A percentile compares a stretch with the other conserved stretches of the same genome.
Evolutionary conservation across 2,888 invertebrate genomes (phyloP).

Genomic region (Carterocephalus palaemon): DNA sequence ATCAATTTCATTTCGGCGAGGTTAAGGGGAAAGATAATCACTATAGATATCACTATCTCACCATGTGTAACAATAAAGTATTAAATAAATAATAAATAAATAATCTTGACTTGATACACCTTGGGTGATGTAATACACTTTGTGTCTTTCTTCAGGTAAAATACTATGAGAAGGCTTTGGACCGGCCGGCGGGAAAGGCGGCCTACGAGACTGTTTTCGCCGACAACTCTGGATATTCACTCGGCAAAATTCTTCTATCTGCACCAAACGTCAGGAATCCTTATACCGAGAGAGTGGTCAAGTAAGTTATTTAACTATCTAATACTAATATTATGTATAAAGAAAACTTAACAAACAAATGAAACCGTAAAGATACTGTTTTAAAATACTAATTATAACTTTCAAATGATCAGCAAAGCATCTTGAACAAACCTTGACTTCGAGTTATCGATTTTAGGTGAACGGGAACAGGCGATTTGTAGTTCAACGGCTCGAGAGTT

Average conservation of each 20-base stretch:
- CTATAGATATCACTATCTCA: too few species aligned
- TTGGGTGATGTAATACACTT: too few species aligned
- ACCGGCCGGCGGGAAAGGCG: conserved; percentile 87
- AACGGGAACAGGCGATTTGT: too few species aligned
- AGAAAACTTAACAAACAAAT: neutral
- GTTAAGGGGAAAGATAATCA: too few species aligned
- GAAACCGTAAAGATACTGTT: neutral
- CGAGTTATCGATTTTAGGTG: too few species aligned
- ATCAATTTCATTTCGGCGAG: neutral
- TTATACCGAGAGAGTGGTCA: conserved; percentile 88
- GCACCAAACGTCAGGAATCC: conserved; percentile 87
- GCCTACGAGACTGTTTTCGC: conserved; percentile 91
- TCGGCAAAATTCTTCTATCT: conserved; percentile 88
- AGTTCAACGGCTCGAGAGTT: too few species aligned
- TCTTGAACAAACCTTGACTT: too few species aligned
- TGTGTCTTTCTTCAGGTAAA: conserved; percentile 80
- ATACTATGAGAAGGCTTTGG: conserved; percentile 92
- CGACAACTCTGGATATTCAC: conserved; percentile 80
- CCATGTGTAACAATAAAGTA: too few species aligned
- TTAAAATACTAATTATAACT: neutral
- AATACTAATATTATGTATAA: neutral
- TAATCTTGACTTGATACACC: too few species aligned
- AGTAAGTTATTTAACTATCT: conserved; percentile 49
- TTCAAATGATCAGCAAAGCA: neutral
- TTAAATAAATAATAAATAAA: too few species aligned